These are phyloP conservation scores for Pithys albifrons DNA, from an alignment of 2,113 vertebrate genomes.

Conservation along the genomic window DNA sequence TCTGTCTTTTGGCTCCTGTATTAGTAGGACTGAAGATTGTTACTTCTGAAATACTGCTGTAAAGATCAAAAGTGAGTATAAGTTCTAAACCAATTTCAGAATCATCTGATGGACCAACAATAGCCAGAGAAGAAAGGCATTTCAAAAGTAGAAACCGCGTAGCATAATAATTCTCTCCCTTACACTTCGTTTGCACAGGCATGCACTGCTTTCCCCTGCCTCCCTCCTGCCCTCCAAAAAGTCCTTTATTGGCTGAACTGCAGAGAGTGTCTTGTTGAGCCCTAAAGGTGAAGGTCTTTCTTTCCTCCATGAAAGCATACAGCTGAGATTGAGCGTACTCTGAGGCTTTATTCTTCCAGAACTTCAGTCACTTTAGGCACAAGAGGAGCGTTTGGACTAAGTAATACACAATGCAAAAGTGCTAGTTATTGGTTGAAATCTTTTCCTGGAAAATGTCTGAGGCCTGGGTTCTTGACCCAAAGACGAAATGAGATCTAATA, in stretches of 20 bases:
- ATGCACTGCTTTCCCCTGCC: not conserved
- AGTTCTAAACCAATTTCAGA: not conserved
- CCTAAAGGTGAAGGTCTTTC: not conserved
- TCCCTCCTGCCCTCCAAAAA: rapidly evolving
- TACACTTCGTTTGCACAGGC: not conserved
- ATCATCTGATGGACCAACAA: not conserved
- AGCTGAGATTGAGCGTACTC: not conserved
- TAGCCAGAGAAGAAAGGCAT: not conserved
- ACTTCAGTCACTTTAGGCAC: not conserved
- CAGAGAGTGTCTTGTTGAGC: not conserved
- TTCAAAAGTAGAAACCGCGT: not conserved
- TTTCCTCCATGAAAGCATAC: not conserved
- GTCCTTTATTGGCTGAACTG: not conserved
- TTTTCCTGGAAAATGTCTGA: not conserved
- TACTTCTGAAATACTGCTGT: not conserved
- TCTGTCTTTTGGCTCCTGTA: not conserved
- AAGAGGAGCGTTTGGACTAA: not conserved
- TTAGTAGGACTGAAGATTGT: not conserved
- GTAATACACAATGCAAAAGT: not conserved
- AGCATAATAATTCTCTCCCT: not conserved
- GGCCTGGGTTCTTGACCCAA: not conserved
- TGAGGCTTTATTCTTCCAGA: not conserved
- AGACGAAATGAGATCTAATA: not conserved
- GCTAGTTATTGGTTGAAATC: not conserved
- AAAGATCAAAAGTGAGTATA: not conserved